Conservation (phyloP, 2,888 invertebrate genomes). For the Linyphia triangularis region DNA sequence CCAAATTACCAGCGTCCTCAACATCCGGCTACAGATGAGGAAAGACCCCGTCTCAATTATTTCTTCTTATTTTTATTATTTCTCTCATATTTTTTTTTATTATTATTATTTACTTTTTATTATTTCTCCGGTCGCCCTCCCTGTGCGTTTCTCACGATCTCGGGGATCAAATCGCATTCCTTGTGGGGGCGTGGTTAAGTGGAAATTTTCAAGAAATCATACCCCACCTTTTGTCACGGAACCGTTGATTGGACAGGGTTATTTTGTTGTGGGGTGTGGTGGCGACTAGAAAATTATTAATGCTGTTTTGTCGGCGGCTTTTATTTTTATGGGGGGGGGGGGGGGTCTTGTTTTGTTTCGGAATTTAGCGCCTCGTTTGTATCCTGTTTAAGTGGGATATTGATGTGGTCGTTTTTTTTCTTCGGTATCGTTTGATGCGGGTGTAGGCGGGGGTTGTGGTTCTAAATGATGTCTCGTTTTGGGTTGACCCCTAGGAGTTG, state of each 20-base stretch:
- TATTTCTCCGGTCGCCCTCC: constrained; percentile 28
- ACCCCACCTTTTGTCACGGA: constrained; percentile 65
- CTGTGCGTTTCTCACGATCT: constrained; percentile 71
- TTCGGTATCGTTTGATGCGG: background rate
- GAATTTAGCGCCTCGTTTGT: constrained; percentile 53
- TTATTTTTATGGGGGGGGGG: too few relatives aligned
- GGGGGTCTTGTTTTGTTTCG: constrained; percentile 11
- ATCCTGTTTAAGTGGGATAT: constrained; percentile 60
- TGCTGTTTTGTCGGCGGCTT: constrained; percentile 34
- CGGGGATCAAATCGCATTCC: constrained; percentile 70
- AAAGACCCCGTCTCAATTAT: constrained; percentile 62
- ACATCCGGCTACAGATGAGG: constrained; percentile 73
- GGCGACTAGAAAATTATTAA: constrained; percentile 14
- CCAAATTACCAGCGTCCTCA: constrained; percentile 68
- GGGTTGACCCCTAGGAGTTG: background rate
- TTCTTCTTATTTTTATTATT: constrained; percentile 61
- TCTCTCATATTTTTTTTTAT: background rate
- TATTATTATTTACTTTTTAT: constrained; percentile 9
- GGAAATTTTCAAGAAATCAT: constrained; percentile 52
- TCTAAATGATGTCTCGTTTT: background rate
- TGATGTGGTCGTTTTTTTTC: constrained; percentile 8
- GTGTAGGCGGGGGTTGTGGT: background rate
- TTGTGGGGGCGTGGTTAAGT: constrained; percentile 44
- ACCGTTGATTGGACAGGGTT: constrained; percentile 39
- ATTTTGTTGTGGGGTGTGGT: constrained; percentile 64